Evolutionary conservation across 1,140 invertebrate species (phyloP).

Genomic region (Araneus ventricosus): DNA sequence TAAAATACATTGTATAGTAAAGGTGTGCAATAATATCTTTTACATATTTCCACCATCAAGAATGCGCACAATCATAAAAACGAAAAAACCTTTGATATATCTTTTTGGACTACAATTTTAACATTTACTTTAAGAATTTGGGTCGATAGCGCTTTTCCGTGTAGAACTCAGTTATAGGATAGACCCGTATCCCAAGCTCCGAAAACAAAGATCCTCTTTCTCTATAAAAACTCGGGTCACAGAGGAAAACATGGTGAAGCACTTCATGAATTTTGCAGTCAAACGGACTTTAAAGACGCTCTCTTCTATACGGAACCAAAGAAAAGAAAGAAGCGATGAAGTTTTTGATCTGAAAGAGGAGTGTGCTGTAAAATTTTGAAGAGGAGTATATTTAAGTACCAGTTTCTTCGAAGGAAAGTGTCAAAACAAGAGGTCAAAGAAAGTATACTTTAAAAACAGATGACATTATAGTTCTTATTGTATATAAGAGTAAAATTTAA

Average conservation of each 20-base stretch:
- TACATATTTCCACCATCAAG: background rate
- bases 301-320: background rate
- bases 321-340: slow-evolving; percentile 3
- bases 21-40: background rate
- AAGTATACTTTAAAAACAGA: background rate
- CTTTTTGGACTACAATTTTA: background rate
- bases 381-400: background rate
- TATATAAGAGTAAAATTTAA: too few relatives aligned
- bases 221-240: slow-evolving; percentile 43
- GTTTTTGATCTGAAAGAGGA: slow-evolving; percentile 14
- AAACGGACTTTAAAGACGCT: slow-evolving; percentile 22
- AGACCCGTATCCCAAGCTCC: background rate
- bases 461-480: background rate
- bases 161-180: background rate
- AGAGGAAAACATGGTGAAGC: slow-evolving; percentile 26
- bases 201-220: background rate
- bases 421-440: background rate
- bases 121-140: slow-evolving; percentile 16
- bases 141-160: slow-evolving; percentile 1
- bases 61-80: too few relatives aligned
- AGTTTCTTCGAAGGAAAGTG: slow-evolving; percentile 23
- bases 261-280: slow-evolving; percentile 49
- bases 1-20: too few relatives aligned
- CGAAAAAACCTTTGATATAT: background rate
- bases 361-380: slow-evolving; percentile 27